phyloP scores from a whole-genome alignment of 2,797 vertebrate species.

The Sebastes cheni region DNA sequence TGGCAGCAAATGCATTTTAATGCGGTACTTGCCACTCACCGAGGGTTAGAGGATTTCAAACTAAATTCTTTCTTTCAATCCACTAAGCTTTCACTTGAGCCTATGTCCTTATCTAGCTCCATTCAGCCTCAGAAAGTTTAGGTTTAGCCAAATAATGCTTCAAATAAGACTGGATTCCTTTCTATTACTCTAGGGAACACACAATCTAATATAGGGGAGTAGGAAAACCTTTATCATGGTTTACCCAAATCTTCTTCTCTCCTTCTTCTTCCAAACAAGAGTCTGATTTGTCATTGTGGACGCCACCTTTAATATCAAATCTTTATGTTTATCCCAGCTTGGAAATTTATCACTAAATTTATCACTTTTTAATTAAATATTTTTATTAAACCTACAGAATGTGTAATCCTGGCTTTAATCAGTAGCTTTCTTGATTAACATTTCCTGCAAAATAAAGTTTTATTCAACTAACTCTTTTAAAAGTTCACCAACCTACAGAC shows the following conservation, averaged over 20 bases:
- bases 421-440: background rate
- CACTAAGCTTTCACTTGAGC: conserved; percentile 57
- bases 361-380: background rate
- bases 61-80: conserved; percentile 54
- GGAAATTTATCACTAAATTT: background rate
- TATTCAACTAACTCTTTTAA: conserved; percentile 35
- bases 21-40: conserved; percentile 49
- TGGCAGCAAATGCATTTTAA: conserved; percentile 66
- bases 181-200: background rate
- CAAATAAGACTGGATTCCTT: conserved; percentile 4
- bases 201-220: background rate
- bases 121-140: conserved; percentile 24
- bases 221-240: background rate
- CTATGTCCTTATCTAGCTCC: conserved; percentile 37
- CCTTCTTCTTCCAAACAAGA: background rate
- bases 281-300: background rate
- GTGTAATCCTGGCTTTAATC: background rate
- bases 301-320: conserved; percentile 3
- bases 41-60: conserved; percentile 50
- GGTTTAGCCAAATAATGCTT: conserved; percentile 25
- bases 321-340: background rate
- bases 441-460: conserved; percentile 13
- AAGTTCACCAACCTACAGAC: conserved; percentile 28
- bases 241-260: conserved; percentile 1
- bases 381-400: background rate